These are phyloP conservation scores for Nemotelus nigrinus DNA, from an alignment of 2,888 invertebrate genomes.

Conservation along the genomic window DNA sequence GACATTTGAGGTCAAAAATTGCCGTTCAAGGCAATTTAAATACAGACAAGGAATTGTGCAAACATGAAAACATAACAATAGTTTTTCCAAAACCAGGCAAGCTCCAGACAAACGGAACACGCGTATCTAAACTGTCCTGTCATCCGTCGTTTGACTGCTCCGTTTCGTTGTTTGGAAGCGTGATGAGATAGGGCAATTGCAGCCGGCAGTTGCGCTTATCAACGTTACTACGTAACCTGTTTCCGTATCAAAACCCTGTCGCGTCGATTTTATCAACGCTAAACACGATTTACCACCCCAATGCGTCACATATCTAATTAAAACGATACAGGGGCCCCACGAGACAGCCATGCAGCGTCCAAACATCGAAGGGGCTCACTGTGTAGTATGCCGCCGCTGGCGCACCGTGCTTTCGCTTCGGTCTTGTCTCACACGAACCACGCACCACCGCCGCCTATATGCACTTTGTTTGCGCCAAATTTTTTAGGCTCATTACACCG, in stretches of 20 bases:
- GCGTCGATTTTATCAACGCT: background rate
- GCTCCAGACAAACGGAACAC: too few species aligned
- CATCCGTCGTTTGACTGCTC: too few species aligned
- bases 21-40: too few species aligned
- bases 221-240: slow-evolving; percentile 16
- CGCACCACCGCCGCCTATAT: slow-evolving; percentile 44
- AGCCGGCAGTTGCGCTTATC: slow-evolving; percentile 11
- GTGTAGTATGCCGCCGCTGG: background rate
- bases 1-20: too few species aligned
- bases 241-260: slow-evolving; percentile 2
- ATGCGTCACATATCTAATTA: too few species aligned
- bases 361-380: slow-evolving; percentile 35
- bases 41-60: too few species aligned
- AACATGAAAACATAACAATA: too few species aligned
- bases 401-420: slow-evolving; percentile 15
- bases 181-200: background rate
- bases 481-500: slow-evolving; percentile 26
- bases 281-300: too few species aligned
- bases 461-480: slow-evolving; percentile 50
- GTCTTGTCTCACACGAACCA: slow-evolving; percentile 36
- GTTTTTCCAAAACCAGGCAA: too few species aligned
- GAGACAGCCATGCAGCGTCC: slow-evolving; percentile 19
- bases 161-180: too few species aligned
- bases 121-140: too few species aligned
- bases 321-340: background rate